phyloP scores from a whole-genome alignment of 2,113 vertebrate species.

The Clupea harengus region DNA sequence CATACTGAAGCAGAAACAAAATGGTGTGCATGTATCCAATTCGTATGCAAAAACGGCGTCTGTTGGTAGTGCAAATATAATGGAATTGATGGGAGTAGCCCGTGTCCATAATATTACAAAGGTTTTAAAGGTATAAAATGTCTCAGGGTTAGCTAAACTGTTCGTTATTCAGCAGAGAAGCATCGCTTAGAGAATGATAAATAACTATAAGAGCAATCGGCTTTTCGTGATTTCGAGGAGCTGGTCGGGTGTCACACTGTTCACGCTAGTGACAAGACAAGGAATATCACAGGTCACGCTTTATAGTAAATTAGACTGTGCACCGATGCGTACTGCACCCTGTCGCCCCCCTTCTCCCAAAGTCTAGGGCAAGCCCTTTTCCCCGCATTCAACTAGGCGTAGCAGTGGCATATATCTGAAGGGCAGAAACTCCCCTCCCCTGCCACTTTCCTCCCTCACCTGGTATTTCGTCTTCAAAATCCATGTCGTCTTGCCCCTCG shows the following conservation, averaged over 20 bases:
- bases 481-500: constrained; percentile 80
- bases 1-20: not conserved
- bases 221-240: not conserved
- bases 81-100: not conserved
- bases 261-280: not conserved
- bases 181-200: not conserved
- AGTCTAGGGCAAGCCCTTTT: constrained; percentile 74
- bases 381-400: constrained; percentile 73
- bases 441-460: constrained; percentile 69
- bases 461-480: constrained; percentile 82
- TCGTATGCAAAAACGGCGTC: constrained; percentile 33
- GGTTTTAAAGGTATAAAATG: not conserved
- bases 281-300: constrained; percentile 29
- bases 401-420: constrained; percentile 69
- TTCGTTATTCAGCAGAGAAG: not conserved
- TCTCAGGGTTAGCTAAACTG: not conserved
- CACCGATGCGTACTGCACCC: constrained; percentile 60
- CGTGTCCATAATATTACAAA: not conserved
- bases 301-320: constrained; percentile 49
- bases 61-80: not conserved
- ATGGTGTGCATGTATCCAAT: constrained; percentile 32
- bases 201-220: not conserved
- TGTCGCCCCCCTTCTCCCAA: constrained; percentile 50
- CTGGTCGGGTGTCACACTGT: not conserved
- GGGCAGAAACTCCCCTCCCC: constrained; percentile 61